Percentiles rank a stretch among this genome's conserved stretches.
These are phyloP conservation scores for Sebastes diaconus DNA, from an alignment of 2,797 vertebrate genomes.

Conservation along the genomic window DNA sequence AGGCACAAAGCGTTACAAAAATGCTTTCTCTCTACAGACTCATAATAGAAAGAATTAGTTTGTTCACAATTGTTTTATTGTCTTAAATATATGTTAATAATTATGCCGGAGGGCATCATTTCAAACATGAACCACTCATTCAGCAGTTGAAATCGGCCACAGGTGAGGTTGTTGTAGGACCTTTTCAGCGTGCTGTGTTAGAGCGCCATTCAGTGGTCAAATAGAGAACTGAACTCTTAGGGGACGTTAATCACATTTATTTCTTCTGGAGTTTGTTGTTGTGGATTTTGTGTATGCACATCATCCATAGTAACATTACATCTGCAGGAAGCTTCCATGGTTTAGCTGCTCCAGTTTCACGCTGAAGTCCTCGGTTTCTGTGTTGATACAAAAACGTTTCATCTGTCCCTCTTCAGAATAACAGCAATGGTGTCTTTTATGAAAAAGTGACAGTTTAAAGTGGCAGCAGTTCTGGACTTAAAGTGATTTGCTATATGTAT, in stretches of 20 bases:
- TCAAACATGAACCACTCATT: not conserved
- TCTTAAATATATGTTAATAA: not conserved
- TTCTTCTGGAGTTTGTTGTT: not conserved
- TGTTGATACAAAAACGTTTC: not conserved
- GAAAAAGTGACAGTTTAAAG: not conserved
- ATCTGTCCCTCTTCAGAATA: not conserved
- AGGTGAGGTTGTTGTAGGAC: not conserved
- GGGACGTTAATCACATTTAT: not conserved
- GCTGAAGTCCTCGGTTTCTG: not conserved
- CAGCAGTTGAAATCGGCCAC: not conserved
- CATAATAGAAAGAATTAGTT: not conserved
- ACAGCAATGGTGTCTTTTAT: not conserved
- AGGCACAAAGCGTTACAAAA: not conserved
- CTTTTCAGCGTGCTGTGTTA: slow-evolving; percentile 11
- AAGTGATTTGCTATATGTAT: not conserved
- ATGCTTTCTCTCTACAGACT: not conserved
- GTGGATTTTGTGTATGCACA: not conserved
- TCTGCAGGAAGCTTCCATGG: not conserved
- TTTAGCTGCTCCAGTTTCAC: not conserved
- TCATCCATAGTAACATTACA: not conserved
- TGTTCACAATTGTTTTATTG: not conserved
- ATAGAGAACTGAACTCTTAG: slow-evolving; percentile 13
- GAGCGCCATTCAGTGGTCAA: slow-evolving; percentile 56
- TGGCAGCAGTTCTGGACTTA: not conserved
- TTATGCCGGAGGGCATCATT: not conserved